Percentiles rank a stretch among this genome's conserved stretches.
Conservation (phyloP, 2,113 vertebrate genomes). For the Paradoxurus hermaphroditus region DNA sequence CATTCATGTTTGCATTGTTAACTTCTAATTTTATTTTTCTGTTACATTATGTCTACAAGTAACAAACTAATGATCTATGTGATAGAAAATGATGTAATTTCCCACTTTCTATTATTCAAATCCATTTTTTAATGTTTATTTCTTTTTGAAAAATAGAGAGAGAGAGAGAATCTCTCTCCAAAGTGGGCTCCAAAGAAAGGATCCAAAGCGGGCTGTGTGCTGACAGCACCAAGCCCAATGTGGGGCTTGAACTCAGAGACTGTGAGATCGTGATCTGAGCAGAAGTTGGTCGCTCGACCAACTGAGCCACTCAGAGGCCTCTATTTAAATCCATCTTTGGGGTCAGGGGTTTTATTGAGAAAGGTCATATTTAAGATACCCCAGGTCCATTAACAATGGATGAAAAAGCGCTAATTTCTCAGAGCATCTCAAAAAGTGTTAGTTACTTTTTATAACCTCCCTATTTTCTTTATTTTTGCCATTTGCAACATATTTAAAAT, state of each 20-base stretch:
- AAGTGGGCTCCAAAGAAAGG: too few species aligned
- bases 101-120: neutral
- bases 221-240: too few species aligned
- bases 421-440: neutral
- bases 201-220: too few species aligned
- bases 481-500: neutral
- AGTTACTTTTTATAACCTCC: neutral
- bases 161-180: too few species aligned
- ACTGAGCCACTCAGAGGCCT: too few species aligned
- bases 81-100: neutral
- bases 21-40: conserved; percentile 33
- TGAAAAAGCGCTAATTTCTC: neutral
- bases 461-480: neutral
- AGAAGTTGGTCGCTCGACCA: too few species aligned
- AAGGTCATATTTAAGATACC: neutral
- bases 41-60: neutral
- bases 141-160: too few species aligned
- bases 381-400: neutral
- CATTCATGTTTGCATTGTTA: neutral
- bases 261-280: too few species aligned
- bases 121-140: neutral
- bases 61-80: neutral
- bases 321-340: neutral
- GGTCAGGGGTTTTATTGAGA: neutral
- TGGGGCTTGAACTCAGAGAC: too few species aligned